A percentile compares a stretch with the other conserved stretches of the same genome.
Conservation (phyloP, 2,888 invertebrate species). For the Leistus spinibarbis region DNA sequence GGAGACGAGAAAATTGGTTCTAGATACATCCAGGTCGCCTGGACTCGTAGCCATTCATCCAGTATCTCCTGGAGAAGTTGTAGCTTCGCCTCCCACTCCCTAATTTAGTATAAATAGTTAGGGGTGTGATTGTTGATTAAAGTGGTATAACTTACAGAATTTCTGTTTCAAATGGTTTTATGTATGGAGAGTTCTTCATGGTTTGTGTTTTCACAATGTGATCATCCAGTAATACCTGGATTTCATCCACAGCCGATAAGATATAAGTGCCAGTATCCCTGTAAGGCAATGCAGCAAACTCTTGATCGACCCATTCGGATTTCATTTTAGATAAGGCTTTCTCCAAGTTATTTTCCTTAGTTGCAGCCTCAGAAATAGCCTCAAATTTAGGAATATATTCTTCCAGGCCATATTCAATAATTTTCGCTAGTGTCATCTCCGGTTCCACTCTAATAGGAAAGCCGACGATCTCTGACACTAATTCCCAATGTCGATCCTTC, state of each 20-base stretch:
- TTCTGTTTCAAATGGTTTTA: conserved; percentile 89
- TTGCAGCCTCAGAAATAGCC: conserved; percentile 90
- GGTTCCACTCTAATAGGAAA: conserved; percentile 88
- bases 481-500: conserved; percentile 91
- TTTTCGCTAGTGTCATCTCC: conserved; percentile 80
- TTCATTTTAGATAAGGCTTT: conserved; percentile 89
- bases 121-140: background rate
- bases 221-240: conserved; percentile 91
- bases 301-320: conserved; percentile 85
- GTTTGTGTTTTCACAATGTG: conserved; percentile 97
- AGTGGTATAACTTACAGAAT: conserved; percentile 66
- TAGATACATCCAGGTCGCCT: conserved; percentile 95
- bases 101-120: conserved; percentile 53
- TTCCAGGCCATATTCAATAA: conserved; percentile 87
- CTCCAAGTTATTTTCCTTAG: conserved; percentile 93
- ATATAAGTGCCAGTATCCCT: conserved; percentile 91
- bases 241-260: conserved; percentile 89
- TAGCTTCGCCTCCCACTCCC: conserved; percentile 90
- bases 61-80: conserved; percentile 88
- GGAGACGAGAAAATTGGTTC: conserved; percentile 97
- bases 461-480: conserved; percentile 92
- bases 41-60: conserved; percentile 95
- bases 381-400: conserved; percentile 91
- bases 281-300: conserved; percentile 74
- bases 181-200: conserved; percentile 96